Conservation (phyloP, 2,113 vertebrate species). For the Plecotus auritus region DNA sequence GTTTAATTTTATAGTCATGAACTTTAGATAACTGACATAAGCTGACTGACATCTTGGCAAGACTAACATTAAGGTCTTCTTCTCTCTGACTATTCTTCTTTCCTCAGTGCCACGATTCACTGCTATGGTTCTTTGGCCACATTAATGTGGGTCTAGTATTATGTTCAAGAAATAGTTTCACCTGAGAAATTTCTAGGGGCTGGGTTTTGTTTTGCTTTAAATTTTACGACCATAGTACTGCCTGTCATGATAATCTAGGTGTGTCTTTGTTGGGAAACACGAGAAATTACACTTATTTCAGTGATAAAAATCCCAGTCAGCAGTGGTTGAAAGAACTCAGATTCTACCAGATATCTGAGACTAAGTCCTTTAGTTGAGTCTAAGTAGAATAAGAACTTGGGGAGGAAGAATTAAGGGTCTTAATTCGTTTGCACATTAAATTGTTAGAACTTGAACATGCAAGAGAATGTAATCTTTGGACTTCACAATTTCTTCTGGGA, state of each 20-base stretch:
- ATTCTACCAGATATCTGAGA: not conserved
- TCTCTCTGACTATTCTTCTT: not conserved
- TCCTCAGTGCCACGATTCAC: not conserved
- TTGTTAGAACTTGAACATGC: slow-evolving; percentile 40
- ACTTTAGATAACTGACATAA: not conserved
- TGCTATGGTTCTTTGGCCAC: not conserved
- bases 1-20: not conserved
- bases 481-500: slow-evolving; percentile 43
- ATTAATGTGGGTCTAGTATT: not conserved
- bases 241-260: not conserved
- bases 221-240: not conserved
- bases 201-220: not conserved
- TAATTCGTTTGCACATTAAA: slow-evolving; percentile 40
- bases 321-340: not conserved
- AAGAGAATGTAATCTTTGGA: slow-evolving; percentile 47
- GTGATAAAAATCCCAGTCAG: not conserved
- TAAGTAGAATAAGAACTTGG: not conserved
- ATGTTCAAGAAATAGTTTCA: not conserved
- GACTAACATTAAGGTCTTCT: not conserved
- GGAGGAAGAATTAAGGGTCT: slow-evolving; percentile 8
- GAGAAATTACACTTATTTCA: not conserved
- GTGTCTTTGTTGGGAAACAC: not conserved
- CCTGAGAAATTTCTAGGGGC: not conserved
- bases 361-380: not conserved
- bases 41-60: not conserved